Percentiles rank a stretch among this genome's conserved stretches.
phyloP scores from a whole-genome alignment of 2,797 vertebrate genomes.

The Lutjanus campechanus region DNA sequence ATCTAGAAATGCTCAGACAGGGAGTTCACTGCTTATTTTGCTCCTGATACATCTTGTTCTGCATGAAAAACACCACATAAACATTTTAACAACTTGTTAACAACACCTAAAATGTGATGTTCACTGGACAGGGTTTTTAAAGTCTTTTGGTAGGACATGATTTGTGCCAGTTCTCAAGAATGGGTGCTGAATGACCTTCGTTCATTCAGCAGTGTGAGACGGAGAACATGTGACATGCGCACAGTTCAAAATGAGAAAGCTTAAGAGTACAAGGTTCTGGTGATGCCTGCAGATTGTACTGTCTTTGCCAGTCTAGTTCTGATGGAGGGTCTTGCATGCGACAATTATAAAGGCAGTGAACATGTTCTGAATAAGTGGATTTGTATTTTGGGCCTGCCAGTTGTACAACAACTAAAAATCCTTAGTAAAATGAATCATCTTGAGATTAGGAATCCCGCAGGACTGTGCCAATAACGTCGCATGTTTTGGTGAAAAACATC shows the following conservation, averaged over 20 bases:
- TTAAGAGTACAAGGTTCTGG: background rate
- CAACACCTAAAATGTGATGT: too few species aligned
- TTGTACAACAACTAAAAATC: background rate
- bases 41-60: too few species aligned
- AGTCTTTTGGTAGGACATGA: too few species aligned
- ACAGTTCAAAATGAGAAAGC: background rate
- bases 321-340: background rate
- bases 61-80: too few species aligned
- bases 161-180: too few species aligned
- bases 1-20: too few species aligned
- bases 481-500: constrained; percentile 2
- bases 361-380: constrained; percentile 4
- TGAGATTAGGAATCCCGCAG: constrained; percentile 8
- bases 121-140: too few species aligned
- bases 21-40: too few species aligned
- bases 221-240: background rate
- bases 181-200: too few species aligned
- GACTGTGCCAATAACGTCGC: background rate
- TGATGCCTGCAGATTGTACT: background rate
- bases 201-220: background rate
- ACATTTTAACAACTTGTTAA: too few species aligned
- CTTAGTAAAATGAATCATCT: constrained; percentile 7
- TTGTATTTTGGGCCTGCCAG: background rate
- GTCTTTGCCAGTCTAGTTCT: background rate
- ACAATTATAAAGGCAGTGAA: background rate